These are phyloP conservation scores for Thysanoteuthis rhombus DNA, from an alignment of 2,888 invertebrate species.

Conservation along the genomic window DNA sequence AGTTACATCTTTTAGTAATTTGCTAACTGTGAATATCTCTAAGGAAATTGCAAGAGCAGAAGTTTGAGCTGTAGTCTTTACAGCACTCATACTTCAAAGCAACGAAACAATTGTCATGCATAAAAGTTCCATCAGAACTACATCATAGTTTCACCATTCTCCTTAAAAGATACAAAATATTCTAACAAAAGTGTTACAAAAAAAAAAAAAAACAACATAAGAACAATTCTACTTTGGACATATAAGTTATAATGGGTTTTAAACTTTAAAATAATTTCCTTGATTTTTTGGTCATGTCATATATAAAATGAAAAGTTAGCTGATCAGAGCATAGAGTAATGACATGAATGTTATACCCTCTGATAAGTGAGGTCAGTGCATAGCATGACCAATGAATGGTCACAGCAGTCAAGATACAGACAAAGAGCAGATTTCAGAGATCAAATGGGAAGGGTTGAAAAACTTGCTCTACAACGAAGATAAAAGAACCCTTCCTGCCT, in stretches of 20 bases:
- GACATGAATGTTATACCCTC: background rate
- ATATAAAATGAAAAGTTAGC: background rate
- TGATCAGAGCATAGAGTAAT: background rate
- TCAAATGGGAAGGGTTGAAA: background rate
- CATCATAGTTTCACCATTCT: background rate
- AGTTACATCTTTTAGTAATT: background rate
- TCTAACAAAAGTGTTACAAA: background rate
- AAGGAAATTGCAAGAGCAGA: background rate
- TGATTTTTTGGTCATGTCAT: background rate
- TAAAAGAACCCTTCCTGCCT: background rate
- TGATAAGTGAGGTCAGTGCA: background rate
- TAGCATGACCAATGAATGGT: background rate
- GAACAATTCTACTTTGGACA: background rate
- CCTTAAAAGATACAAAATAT: background rate
- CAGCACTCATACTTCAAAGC: background rate
- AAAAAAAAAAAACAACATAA: too few relatives aligned
- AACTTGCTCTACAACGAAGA: background rate
- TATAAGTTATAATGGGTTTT: background rate
- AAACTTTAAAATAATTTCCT: background rate
- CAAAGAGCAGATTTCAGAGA: background rate
- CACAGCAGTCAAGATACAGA: slow-evolving; percentile 12
- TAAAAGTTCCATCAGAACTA: background rate
- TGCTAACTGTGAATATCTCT: background rate
- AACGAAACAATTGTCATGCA: background rate
- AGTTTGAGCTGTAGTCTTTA: background rate